Percentiles rank a stretch among this genome's conserved stretches.
Conservation (phyloP, 1,140 invertebrate species). For the Condylostylus longicornis region DNA sequence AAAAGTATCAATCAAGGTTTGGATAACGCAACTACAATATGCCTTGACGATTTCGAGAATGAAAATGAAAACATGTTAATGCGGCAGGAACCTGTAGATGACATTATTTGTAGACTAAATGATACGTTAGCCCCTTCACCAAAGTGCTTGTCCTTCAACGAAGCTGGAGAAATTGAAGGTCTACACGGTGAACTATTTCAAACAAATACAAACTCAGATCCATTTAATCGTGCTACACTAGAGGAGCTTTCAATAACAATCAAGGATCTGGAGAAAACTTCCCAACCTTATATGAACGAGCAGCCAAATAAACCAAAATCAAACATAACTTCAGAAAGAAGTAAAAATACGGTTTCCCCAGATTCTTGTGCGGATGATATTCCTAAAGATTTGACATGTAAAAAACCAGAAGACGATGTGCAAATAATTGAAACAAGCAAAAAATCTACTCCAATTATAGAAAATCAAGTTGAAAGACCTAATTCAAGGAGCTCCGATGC, state of each 20-base stretch:
- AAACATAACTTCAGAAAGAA: background rate
- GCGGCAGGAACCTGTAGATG: conserved; percentile 35
- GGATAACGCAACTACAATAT: conserved; percentile 1
- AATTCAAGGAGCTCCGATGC: conserved; percentile 44
- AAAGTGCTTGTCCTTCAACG: conserved; percentile 30
- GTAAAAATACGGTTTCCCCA: conserved; percentile 9
- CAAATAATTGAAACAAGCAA: conserved; percentile 22
- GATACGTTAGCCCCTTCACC: conserved; percentile 31
- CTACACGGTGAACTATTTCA: conserved; percentile 26
- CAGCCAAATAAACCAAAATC: conserved; percentile 1
- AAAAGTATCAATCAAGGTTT: no score
- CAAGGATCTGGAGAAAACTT: conserved; percentile 4
- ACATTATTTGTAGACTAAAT: conserved; percentile 40
- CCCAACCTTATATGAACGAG: conserved; percentile 14
- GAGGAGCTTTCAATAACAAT: conserved; percentile 6
- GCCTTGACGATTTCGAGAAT: conserved; percentile 33
- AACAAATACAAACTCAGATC: conserved; percentile 13
- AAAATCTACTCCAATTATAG: conserved; percentile 23
- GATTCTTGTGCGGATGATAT: conserved; percentile 33
- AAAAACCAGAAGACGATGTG: conserved; percentile 30
- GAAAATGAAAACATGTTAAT: conserved; percentile 42
- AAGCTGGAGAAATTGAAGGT: conserved; percentile 30
- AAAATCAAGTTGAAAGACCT: conserved; percentile 34
- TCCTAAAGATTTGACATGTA: conserved; percentile 41
- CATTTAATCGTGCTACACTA: conserved; percentile 10